Evolutionary conservation across 2,888 invertebrate genomes (phyloP), one percentile per base, ranked within the genome.

Genomic region (Halocaridina rubra): DNA sequence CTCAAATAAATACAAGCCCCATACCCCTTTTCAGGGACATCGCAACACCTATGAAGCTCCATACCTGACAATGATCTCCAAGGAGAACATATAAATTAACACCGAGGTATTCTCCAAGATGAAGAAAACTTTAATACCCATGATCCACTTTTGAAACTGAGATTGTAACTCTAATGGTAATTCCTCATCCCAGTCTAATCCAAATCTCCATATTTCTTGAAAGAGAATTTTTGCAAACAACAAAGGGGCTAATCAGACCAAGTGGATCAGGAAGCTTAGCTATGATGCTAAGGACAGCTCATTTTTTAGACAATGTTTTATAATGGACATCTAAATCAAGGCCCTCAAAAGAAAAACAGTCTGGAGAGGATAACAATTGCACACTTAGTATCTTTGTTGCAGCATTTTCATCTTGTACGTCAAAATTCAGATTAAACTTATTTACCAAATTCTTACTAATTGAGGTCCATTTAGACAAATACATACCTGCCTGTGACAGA

Each of bases 31-130:
- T 61, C 39, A 29, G 39, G 33, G 7, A 71, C 79, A 39, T 80
- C 79, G 3, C 59, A 16, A 27, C 80, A 80, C 10, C 53, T 57
- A 67, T 84, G 84, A 27, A 84, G 71, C 32, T 82, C 77, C 13
- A 67, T 16, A 29, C 71, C 71, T 16, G 10, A n/a, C 22, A 32
- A 30, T 2, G 27, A 27, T 13, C 1, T 13, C 2, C 46, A 46
- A 46, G 46, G 46, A 46, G 2, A 46, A 1, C 46, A 46, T 46
- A 19, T n/a, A 22, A n/a, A 61, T n/a, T 61, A 61, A 61, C 1
- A 22, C 2, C 19, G 19, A 19, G 61, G 19, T 61, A 24, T 24
- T 81, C 39, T 67, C 46, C 16, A 85, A 5, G 29, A 29, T 22
- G 7, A n/a, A n/a, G 10, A 88, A 22, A n/a, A 2, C 22, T 2